Evolutionary conservation across 2,888 invertebrate species (phyloP), one percentile per base, ranked within the genome.

Genomic region (Chrysotoxum bicinctum): DNA sequence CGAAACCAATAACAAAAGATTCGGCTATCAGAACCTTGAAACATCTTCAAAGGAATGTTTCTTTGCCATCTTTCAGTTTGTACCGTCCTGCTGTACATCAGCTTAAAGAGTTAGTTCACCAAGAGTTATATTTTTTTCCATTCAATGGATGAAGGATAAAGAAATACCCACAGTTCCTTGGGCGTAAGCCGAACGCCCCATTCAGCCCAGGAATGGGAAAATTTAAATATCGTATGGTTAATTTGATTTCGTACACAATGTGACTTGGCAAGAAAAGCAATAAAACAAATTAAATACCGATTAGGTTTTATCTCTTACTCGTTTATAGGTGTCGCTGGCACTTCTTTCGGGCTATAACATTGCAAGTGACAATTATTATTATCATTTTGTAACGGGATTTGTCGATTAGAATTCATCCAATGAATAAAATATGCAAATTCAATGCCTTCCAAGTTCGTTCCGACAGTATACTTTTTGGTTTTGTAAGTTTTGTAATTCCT

Each of bases 201-300:
- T n/a, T n/a, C 9, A 7, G 9, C 37, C 30, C 26, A 3, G 26
- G 5, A 26, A 76, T 43, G 60, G 73, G 72, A 48, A 85, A 81
- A 85, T 85, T 85, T 81, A 81, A 80, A 85, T 85, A 76, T 81
- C 69, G 80, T 85, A 73, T 80, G 81, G 85, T 85, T 85, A 85
- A 85, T 85, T 85, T 85, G 85, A 85, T 85, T 85, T 81, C 48
- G 76, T 81, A 16, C 43, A 50, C 16, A 68, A 52, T 72, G 37
- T 60, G 68, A 77, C 80, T 76, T 75, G 76, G 54, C 80, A 85
- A 73, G 60, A 35, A 81, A 73, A 80, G 85, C 85, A 85, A 85
- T 81, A 85, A 85, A 85, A 85, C 81, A 85, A 85, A 85, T 85
- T 85, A 85, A 85, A 85, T 73, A 77, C 81, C 85, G 81, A 85